Evolutionary conservation across 2,113 vertebrate species (phyloP).

Genomic region (Athene noctua): DNA sequence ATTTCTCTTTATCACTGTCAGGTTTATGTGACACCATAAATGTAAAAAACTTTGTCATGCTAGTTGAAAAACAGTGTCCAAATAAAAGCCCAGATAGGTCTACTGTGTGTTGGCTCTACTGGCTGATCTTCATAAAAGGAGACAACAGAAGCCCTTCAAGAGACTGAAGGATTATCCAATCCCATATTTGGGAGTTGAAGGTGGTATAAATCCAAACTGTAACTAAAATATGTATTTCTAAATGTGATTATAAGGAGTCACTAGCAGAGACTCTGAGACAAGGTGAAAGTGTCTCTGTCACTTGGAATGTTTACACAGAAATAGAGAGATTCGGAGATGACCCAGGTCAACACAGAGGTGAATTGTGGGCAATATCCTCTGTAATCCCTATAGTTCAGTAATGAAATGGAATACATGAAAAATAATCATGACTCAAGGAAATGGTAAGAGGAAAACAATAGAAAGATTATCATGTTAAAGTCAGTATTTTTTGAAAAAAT

Average conservation of each 20-base stretch:
- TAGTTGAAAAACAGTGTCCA: background rate
- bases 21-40: rapidly evolving
- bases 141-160: background rate
- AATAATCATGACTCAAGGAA: background rate
- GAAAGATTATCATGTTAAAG: background rate
- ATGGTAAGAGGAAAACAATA: background rate
- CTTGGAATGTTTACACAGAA: background rate
- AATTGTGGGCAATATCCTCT: background rate
- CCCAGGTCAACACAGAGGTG: background rate
- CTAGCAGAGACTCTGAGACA: background rate
- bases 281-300: background rate
- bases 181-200: background rate
- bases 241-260: background rate
- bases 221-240: background rate
- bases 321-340: background rate
- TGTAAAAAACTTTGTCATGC: background rate
- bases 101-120: background rate
- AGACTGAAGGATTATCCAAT: background rate
- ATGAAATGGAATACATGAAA: background rate
- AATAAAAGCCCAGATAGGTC: background rate
- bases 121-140: background rate
- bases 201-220: background rate
- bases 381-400: background rate
- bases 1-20: background rate
- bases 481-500: background rate